Conservation (phyloP, 2,797 vertebrate genomes). For the Melopsittacus undulatus region DNA sequence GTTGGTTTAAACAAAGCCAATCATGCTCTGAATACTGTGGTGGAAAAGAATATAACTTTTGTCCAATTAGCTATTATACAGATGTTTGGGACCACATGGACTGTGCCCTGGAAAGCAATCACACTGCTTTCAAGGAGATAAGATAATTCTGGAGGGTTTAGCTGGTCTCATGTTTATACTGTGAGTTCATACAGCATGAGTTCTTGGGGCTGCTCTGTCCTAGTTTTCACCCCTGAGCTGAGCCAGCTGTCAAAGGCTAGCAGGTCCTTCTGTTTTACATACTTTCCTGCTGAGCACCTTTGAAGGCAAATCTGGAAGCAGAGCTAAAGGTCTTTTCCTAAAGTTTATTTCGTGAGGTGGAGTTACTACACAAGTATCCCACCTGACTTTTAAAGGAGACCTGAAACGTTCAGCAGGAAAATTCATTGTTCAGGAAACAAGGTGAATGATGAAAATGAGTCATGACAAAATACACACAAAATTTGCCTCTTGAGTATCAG, state of each 20-base stretch:
- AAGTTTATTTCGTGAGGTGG: neutral
- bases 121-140: neutral
- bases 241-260: neutral
- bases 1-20: slow-evolving; percentile 8
- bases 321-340: neutral
- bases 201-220: neutral
- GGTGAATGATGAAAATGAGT: neutral
- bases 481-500: neutral
- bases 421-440: neutral
- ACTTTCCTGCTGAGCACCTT: neutral
- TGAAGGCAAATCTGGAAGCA: neutral
- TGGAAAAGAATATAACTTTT: neutral
- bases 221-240: neutral
- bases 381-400: neutral
- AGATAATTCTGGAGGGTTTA: slow-evolving; percentile 10
- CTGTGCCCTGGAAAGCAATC: neutral
- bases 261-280: neutral
- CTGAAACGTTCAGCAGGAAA: neutral
- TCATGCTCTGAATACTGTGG: neutral
- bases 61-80: neutral
- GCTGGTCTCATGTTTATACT: neutral
- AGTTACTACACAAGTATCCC: neutral
- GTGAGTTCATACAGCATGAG: neutral
- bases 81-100: neutral
- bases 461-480: neutral